Base-by-base conservation (phyloP, 2,888 invertebrate species). In the Eristalis intricaria region DNA sequence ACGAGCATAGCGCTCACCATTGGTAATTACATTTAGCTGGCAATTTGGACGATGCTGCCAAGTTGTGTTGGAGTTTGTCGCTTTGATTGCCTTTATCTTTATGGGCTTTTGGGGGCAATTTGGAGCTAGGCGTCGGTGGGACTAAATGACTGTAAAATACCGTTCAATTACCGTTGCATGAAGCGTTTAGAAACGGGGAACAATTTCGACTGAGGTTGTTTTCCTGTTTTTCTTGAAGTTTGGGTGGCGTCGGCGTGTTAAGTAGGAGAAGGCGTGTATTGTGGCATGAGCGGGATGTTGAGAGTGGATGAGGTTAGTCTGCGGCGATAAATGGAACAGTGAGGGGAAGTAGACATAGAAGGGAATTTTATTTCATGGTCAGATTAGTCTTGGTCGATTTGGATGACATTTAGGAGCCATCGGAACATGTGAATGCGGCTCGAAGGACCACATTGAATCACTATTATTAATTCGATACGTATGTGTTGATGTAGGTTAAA, bases 21-120 rank as follows among this genome's bases (percentile, higher is more conserved):
- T 69, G 69, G 69, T 77, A 63, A 70, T 70, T 63, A 63, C 69
- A 63, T 56, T 69, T 76, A 76, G 68, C 61, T 32, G 60, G 50
- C 43, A 60, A 76, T 76, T 76, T 76, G 50, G 26, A n/a, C 29
- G 19, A 15, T 64, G 60, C 60, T 26, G 26, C 26, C 26, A 26
- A 43, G 35, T 74, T 74, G 38, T 71, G 23, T 60, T 60, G 32
- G 32, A 32, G 26, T 23, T 29, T 22, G 38, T 22, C 22, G 13
- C 22, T 22, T 65, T 65, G 22, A 65, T 35, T 65, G 22, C 38
- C 22, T 65, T 65, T 19, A 38, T 65, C 64, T 65, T 38, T 22
- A 29, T 29, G 60, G 60, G 26, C 26, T 60, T 23, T 60, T 60
- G 26, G 5, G 4, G 26, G 60, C 60, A 29, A 60, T 60, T 60